phyloP scores from a whole-genome alignment of 2,797 vertebrate species.

The Allobates femoralis region DNA sequence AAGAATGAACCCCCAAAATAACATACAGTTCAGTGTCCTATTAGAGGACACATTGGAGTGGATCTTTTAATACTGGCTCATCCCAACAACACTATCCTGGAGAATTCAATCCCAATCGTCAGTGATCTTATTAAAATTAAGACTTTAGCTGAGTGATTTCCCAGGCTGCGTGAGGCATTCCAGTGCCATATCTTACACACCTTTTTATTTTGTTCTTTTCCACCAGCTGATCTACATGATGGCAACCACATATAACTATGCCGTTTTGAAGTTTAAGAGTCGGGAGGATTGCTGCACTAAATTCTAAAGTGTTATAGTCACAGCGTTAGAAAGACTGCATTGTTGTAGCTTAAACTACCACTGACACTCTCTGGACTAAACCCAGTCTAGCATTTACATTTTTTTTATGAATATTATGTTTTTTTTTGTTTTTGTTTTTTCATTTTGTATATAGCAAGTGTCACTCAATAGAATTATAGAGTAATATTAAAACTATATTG shows the following conservation, averaged over 20 bases:
- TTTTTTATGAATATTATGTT: constrained; percentile 74
- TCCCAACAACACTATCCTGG: background rate
- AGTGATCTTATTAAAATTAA: constrained; percentile 1
- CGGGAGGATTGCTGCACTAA: constrained; percentile 99
- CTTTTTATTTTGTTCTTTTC: constrained; percentile 87
- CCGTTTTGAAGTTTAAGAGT: constrained; percentile 99
- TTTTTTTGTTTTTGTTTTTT: constrained; percentile 54
- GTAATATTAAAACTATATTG: constrained; percentile 75
- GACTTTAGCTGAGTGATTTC: constrained; percentile 57
- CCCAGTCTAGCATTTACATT: constrained; percentile 81
- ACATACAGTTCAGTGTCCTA: background rate
- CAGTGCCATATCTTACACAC: constrained; percentile 77
- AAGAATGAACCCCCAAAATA: background rate
- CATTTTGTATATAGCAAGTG: constrained; percentile 89
- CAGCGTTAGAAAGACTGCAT: constrained; percentile 75
- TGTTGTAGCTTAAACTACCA: constrained; percentile 85
- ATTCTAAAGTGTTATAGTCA: constrained; percentile 89
- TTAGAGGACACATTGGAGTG: background rate
- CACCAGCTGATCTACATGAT: constrained; percentile 99
- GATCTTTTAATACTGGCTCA: background rate
- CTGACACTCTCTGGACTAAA: constrained; percentile 87
- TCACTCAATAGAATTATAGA: constrained; percentile 77
- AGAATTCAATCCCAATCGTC: constrained; percentile 1
- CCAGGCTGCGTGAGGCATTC: constrained; percentile 65
- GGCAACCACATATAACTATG: constrained; percentile 99